phyloP scores from a whole-genome alignment of 2,888 invertebrate species.

The Tipula lateralis region DNA sequence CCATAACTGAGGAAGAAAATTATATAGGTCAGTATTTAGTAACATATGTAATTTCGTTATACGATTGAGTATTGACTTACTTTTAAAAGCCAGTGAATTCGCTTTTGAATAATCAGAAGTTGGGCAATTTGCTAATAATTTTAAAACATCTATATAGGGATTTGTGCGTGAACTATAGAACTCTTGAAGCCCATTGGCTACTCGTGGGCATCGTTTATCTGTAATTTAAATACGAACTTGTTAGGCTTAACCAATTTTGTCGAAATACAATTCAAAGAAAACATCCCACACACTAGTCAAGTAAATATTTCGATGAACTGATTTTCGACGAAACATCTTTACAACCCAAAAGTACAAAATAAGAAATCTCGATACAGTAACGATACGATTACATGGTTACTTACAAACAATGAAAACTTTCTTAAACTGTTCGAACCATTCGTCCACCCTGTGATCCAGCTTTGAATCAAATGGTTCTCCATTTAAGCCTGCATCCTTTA shows the following conservation, averaged over 20 bases:
- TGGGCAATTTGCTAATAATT: conserved; percentile 47
- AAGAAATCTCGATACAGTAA: background rate
- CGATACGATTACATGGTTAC: conserved; percentile 30
- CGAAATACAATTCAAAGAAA: background rate
- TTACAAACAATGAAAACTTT: conserved; percentile 44
- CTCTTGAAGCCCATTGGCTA: conserved; percentile 41
- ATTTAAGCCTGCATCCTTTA: conserved; percentile 45
- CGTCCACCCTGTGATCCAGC: conserved; percentile 39
- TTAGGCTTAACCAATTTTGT: background rate
- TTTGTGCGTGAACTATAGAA: conserved; percentile 39
- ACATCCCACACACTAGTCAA: no score
- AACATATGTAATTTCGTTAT: background rate
- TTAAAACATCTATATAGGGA: conserved; percentile 44
- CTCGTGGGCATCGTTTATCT: conserved; percentile 42
- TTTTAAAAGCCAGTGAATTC: conserved; percentile 43
- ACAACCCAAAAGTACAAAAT: background rate
- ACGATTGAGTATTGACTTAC: no score
- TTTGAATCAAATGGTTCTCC: conserved; percentile 44
- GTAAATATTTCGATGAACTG: background rate
- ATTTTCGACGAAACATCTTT: background rate
- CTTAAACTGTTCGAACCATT: conserved; percentile 43
- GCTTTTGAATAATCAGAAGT: conserved; percentile 47
- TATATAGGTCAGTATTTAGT: background rate
- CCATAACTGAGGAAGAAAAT: conserved; percentile 50
- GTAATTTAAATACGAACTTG: conserved; percentile 29